phyloP scores from a whole-genome alignment of 2,888 invertebrate genomes.

The Cancer borealis region DNA sequence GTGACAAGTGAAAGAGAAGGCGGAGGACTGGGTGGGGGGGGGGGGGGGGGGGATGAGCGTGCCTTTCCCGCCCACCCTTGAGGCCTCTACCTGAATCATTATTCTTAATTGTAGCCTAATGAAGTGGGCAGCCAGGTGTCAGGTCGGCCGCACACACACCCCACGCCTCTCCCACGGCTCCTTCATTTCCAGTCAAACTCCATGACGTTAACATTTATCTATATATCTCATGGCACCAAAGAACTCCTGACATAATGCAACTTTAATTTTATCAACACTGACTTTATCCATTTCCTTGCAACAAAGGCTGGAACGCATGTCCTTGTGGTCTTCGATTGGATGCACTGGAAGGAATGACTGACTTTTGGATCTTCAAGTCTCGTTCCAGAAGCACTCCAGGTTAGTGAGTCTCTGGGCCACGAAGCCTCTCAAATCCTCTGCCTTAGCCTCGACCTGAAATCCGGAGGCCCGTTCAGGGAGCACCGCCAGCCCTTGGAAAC shows the following conservation, averaged over 20 bases:
- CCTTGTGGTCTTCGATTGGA: not conserved
- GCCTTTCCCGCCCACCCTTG: not conserved
- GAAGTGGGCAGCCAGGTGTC: not conserved
- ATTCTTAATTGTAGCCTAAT: not conserved
- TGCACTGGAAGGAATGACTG: not conserved
- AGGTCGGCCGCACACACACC: not conserved
- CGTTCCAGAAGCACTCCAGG: not conserved
- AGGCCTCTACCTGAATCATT: not conserved
- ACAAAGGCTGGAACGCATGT: no score
- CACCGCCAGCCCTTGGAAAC: not conserved
- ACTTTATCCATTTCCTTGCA: no score
- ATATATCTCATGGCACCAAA: not conserved
- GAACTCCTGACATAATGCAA: no score
- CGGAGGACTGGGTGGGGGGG: not conserved
- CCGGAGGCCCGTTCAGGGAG: not conserved
- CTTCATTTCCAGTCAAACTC: not conserved
- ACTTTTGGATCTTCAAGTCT: not conserved
- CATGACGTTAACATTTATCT: not conserved
- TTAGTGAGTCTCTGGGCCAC: not conserved
- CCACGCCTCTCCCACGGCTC: not conserved
- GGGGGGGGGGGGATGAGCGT: not conserved
- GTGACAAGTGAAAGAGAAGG: not conserved
- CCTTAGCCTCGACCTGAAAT: not conserved
- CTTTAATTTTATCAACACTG: no score
- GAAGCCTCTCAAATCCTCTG: not conserved